Conservation (phyloP, 2,113 vertebrate genomes). For the Willisornis vidua region DNA sequence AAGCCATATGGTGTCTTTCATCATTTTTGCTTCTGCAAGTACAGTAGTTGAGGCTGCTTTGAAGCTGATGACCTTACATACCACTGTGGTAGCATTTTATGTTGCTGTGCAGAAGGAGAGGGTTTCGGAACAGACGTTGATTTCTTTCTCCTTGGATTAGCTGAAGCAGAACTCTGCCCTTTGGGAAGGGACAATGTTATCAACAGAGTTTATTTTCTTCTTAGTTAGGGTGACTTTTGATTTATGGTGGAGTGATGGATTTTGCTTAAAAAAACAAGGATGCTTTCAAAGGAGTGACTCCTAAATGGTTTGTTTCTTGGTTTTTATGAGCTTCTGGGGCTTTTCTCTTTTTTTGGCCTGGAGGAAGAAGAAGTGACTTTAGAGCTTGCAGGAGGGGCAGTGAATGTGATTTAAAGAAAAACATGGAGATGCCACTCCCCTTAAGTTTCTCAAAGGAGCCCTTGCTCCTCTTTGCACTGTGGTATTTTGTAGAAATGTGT, state of each 20-base stretch:
- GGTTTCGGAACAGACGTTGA: slow-evolving; percentile 46
- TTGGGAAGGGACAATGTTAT: slow-evolving; percentile 16
- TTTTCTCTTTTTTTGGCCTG: neutral
- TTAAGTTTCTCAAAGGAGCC: neutral
- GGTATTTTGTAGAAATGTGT: neutral
- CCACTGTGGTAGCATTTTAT: slow-evolving; percentile 52
- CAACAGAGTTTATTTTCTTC: slow-evolving; percentile 50
- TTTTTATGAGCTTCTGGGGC: slow-evolving; percentile 1
- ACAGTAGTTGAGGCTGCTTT: slow-evolving; percentile 62
- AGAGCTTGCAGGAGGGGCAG: neutral
- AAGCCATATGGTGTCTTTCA: slow-evolving; percentile 66
- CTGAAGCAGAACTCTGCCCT: slow-evolving; percentile 51
- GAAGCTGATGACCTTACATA: slow-evolving; percentile 64
- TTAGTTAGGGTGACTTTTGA: slow-evolving; percentile 7
- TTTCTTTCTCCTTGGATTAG: slow-evolving; percentile 50
- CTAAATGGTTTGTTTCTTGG: slow-evolving; percentile 19
- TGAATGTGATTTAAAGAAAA: neutral
- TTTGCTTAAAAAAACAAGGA: slow-evolving; percentile 48
- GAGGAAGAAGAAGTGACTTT: slow-evolving; percentile 10
- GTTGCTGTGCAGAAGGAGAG: slow-evolving; percentile 41
- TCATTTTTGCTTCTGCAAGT: slow-evolving; percentile 55
- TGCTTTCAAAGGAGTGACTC: slow-evolving; percentile 34
- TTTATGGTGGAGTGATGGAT: slow-evolving; percentile 40
- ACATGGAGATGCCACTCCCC: neutral
- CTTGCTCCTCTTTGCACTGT: neutral